These are phyloP conservation scores for Sus cebifrons DNA, from an alignment of 2,797 vertebrate species.

Conservation along the genomic window DNA sequence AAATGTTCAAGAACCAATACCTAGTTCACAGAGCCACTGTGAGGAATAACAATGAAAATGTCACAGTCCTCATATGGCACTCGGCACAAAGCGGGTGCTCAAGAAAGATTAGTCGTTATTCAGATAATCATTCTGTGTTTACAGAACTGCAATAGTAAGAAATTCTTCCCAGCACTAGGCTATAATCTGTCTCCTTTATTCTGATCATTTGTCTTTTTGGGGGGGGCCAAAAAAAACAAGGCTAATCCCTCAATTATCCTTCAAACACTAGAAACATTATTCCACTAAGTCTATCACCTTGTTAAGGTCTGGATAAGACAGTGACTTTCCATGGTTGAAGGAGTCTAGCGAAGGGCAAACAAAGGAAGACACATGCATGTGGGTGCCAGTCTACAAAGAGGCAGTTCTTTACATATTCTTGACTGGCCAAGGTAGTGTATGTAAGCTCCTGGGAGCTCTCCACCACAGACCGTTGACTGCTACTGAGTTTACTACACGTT, in stretches of 20 bases:
- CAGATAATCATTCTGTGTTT: neutral
- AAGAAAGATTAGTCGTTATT: neutral
- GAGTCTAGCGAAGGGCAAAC: slow-evolving; percentile 13
- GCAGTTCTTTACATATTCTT: neutral
- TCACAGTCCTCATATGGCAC: neutral
- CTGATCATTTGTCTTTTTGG: neutral
- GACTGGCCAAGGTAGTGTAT: neutral
- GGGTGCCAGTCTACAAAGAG: neutral
- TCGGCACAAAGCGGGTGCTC: neutral
- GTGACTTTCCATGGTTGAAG: neutral
- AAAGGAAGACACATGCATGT: neutral
- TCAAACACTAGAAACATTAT: neutral
- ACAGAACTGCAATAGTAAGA: neutral
- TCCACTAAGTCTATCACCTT: neutral
- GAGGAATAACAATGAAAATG: neutral
- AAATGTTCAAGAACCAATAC: neutral
- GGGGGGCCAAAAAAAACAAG: neutral
- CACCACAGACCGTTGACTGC: neutral
- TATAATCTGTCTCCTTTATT: neutral
- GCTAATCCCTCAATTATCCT: slow-evolving; percentile 14
- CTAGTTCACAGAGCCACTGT: neutral
- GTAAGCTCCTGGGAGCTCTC: neutral
- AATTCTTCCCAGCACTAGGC: neutral
- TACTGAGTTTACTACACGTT: neutral
- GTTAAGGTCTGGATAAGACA: neutral